Evolutionary conservation across 2,113 vertebrate species (phyloP), one percentile per base, ranked within the genome.

Genomic region (Glareola pratincola): DNA sequence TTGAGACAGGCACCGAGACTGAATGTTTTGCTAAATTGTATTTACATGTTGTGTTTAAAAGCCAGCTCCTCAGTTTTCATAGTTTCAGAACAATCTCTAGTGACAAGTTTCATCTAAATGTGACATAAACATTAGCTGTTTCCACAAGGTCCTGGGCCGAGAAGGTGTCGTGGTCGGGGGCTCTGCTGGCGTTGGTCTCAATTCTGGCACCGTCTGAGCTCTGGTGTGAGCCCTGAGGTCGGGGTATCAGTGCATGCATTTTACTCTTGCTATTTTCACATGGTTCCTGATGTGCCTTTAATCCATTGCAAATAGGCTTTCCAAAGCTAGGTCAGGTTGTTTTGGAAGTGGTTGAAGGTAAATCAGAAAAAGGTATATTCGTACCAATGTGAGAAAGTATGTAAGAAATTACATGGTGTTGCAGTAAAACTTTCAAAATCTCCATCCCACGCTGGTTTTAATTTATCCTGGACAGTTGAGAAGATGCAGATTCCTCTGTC

Each of bases 11-110:
- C 80, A 72, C 37, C 32, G 11, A 24, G 37, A 8, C 4, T 0
- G 18, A 59, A 2, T 4, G 0, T 19, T 64, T 20, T 69, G 22
- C n/a, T 37, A 5, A 80, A 13, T 9, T n/a, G 1, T 29, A 14
- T 87, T 86, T 50, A 4, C 8, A 0, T 5, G 19, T 13, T 37
- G 24, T 50, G 8, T 47, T 90, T 41, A 14, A 27, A 43, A 77
- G 39, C 16, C 45, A 39, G 22, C 50, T n/a, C 34, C 51, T 60
- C 59, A 1, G 0, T 12, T 91, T 43, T 32, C 12, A 4, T 22
- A 4, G 16, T 6, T 24, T 53, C 57, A 27, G 57, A 51, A 8
- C 22, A 7, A 10, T 54, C 34, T 51, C 12, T 26, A 20, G 71
- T 19, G 45, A 15, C 15, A 17, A 53, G 10, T 47, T 48, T 51